Base-by-base conservation (phyloP, 1,140 invertebrate genomes). In the Mesaphorura yosii region DNA sequence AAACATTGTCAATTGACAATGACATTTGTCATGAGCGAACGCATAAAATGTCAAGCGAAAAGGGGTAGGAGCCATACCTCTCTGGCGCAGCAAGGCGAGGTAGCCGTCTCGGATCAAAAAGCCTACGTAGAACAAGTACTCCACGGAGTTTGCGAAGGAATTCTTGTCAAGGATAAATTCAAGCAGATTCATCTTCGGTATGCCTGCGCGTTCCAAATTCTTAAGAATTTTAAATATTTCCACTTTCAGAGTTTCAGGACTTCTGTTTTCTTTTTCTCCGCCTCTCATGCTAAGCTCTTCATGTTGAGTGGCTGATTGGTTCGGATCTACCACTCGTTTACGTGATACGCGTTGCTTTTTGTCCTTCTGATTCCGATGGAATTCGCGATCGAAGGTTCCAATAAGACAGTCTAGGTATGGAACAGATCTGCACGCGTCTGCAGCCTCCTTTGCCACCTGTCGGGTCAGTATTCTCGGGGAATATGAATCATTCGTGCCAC, bases 331-430 rank as follows among this genome's bases (percentile, higher is more conserved):
- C 19, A 42, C 52, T 31, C 28, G 39, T 23, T 51, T 26, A 1
- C 34, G 26, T 1, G 50, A 20, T 14, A 38, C 57, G 4, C 57
- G 29, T 14, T 17, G 39, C 27, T 62, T 62, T 39, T 58, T 58
- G 7, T 49, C 48, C 34, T 58, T 62, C 37, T 49, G 20, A 6
- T 29, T 20, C n/a, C 47, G 53, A 22, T n/a, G 29, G 23, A 54
- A n/a, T 1, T 57, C 42, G 29, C 49, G 27, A 31, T 62, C 60
- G 44, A 58, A 62, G 1, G 53, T 28, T 19, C 57, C 60, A 10
- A 58, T n/a, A n/a, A n/a, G n/a, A n/a, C n/a, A n/a, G n/a, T n/a
- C n/a, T n/a, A n/a, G n/a, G n/a, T n/a, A n/a, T n/a, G n/a, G n/a
- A n/a, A n/a, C n/a, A n/a, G n/a, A n/a, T n/a, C n/a, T n/a, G n/a